Base-by-base conservation (phyloP, 2,113 vertebrate species). In the Halcyon senegalensis region DNA sequence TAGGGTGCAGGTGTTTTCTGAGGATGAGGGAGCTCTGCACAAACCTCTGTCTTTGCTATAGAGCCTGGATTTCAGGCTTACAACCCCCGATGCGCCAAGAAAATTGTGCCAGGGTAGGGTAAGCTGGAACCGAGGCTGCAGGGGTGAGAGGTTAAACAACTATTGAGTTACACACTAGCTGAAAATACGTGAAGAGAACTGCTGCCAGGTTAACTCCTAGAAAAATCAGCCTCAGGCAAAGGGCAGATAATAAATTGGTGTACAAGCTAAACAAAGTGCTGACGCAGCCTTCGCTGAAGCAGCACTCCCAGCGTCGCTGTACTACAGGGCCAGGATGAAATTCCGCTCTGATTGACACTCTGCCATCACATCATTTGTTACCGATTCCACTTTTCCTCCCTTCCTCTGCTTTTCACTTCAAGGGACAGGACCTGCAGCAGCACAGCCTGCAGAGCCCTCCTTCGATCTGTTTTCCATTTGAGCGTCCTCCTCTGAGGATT, bases 391-490 rank as follows among this genome's bases (percentile, higher is more conserved):
- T 67, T 58, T 74, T 55, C 85, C 80, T 48, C 50, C 33, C 44
- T 51, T 51, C n/a, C 58, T 75, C 77, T 87, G 51, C 56, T 81
- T 95, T 89, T 90, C 76, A 78, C 86, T 96, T 67, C 78, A 88
- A 97, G 64, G 87, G 81, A 87, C 78, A 70, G 83, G 67, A 63
- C 68, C 91, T 86, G 91, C 79, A 92, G 77, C 39, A 53, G 63
- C 63, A 43, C 55, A 78, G 89, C 31, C 43, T 11, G 10, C 84
- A 56, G 84, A 78, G 27, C 55, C 21, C 27, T 80, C 44, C 33
- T 43, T 69, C 41, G 1, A 75, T 91, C 89, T 96, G 85, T 84
- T 96, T 97, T 94, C 93, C 92, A 75, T 95, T 14, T 73, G 48
- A 93, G 84, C 72, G 81, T 74, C 76, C 55, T 80, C 90, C 91